These are phyloP conservation scores for Grus americana DNA, from an alignment of 2,113 vertebrate genomes.

Conservation along the genomic window DNA sequence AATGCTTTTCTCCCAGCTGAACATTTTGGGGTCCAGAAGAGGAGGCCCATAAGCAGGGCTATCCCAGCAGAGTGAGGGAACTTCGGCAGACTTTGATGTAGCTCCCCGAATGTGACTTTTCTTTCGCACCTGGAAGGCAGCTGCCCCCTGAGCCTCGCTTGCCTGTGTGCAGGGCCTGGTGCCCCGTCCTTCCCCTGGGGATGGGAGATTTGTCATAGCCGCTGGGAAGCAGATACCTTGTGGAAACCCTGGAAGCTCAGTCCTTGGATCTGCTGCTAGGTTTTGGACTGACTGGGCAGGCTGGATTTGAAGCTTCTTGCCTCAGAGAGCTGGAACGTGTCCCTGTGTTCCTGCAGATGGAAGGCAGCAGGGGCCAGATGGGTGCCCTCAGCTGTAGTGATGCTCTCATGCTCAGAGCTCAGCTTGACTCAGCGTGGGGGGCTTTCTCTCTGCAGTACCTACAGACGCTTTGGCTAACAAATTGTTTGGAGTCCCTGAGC, in stretches of 20 bases:
- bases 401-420: neutral
- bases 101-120: neutral
- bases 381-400: neutral
- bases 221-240: neutral
- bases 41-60: neutral
- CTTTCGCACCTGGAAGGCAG: neutral
- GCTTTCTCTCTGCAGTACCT: constrained; percentile 79
- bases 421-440: neutral
- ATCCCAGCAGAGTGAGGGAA: neutral
- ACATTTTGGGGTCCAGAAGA: neutral
- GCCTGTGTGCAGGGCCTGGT: neutral
- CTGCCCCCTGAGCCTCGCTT: neutral
- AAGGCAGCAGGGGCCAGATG: too few relatives aligned
- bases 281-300: neutral
- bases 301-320: neutral
- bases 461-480: constrained; percentile 97
- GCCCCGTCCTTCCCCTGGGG: neutral
- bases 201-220: neutral
- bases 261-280: neutral
- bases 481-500: constrained; percentile 93
- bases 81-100: neutral
- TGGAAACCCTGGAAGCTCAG: neutral
- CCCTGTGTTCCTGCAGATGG: neutral
- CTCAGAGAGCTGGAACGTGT: neutral
- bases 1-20: neutral